phyloP scores from a whole-genome alignment of 2,797 vertebrate genomes.

The Rhabdophis nuchalis region DNA sequence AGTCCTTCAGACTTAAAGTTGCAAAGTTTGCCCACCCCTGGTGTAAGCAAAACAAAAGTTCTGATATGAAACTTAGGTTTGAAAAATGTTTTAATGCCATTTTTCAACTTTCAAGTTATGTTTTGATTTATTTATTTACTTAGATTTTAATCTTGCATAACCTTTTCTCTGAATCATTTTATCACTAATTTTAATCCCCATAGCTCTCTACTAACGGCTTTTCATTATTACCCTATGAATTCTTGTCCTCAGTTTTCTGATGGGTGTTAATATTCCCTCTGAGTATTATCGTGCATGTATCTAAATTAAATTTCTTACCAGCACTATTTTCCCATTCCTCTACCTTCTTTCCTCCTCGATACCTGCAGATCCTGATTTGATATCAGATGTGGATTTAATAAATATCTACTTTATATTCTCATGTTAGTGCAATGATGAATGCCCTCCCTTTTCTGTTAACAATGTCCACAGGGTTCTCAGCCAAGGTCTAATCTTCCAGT shows the following conservation, averaged over 20 bases:
- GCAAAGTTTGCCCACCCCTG: no score
- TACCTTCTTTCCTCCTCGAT: background rate
- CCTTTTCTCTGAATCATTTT: background rate
- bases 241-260: background rate
- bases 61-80: background rate
- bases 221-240: background rate
- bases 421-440: conserved; percentile 16
- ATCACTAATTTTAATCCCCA: background rate
- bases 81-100: background rate
- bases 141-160: background rate
- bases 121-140: background rate
- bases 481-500: background rate
- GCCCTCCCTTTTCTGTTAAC: background rate
- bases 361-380: conserved; percentile 14
- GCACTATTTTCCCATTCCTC: conserved; percentile 15
- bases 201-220: background rate
- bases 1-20: no score
- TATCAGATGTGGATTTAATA: conserved; percentile 14
- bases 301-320: conserved; percentile 45
- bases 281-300: conserved; percentile 14
- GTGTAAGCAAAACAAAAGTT: background rate
- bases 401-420: conserved; percentile 9
- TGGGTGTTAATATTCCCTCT: background rate
- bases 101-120: background rate
- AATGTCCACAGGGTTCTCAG: background rate